Conservation (phyloP, 2,113 vertebrate genomes). For the Gorsachius goisagi region DNA sequence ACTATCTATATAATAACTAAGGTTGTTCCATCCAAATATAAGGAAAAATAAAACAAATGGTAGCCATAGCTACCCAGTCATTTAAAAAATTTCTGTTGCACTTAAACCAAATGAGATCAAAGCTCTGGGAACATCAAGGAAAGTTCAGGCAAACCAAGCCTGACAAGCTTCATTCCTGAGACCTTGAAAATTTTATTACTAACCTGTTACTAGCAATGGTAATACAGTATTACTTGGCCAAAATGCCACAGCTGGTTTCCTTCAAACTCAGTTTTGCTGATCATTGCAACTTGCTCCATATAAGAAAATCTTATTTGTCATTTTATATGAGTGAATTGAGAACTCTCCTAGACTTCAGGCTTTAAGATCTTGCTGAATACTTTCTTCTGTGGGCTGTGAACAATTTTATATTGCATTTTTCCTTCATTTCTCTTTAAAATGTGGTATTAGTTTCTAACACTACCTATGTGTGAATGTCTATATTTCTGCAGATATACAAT, state of each 20-base stretch:
- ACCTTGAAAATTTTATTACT: not conserved
- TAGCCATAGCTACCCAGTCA: not conserved
- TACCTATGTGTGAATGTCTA: not conserved
- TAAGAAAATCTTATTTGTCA: not conserved
- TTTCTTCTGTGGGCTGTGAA: not conserved
- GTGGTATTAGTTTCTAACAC: not conserved
- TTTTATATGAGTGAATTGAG: not conserved
- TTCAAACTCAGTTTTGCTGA: not conserved
- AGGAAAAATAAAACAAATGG: not conserved
- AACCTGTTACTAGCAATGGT: not conserved
- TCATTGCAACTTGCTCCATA: not conserved
- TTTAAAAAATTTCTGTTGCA: not conserved
- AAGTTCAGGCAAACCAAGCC: not conserved
- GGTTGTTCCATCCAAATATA: not conserved
- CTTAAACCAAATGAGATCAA: not conserved
- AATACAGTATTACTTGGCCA: not conserved
- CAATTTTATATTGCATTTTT: not conserved
- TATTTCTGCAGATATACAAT: not conserved
- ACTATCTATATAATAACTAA: not conserved
- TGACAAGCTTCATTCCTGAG: not conserved
- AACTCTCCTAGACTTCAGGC: not conserved
- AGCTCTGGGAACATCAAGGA: not conserved
- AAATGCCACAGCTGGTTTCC: not conserved
- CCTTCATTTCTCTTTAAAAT: not conserved
- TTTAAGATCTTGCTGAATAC: not conserved